Evolutionary conservation across 2,888 invertebrate species (phyloP).

Genomic region (Phengaris alcon): DNA sequence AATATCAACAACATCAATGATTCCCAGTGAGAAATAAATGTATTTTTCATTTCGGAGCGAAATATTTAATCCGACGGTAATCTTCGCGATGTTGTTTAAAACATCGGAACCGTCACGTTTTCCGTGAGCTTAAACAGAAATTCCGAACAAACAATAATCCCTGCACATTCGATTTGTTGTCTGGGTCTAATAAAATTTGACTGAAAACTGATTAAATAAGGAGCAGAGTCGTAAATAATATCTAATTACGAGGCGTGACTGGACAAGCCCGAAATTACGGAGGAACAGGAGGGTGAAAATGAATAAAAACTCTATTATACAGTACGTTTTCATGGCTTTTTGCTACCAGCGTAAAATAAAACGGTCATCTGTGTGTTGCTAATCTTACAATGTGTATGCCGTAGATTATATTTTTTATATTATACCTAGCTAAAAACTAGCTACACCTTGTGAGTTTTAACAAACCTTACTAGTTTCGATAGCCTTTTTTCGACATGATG

Average conservation of each 20-base stretch:
- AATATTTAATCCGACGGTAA: constrained; percentile 19
- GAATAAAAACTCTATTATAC: constrained; percentile 11
- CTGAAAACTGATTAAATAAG: constrained; percentile 14
- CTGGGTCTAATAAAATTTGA: constrained; percentile 11
- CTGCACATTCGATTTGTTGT: constrained; percentile 10
- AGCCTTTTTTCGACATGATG: no score
- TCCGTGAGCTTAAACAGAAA: background rate
- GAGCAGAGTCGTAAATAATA: constrained; percentile 21
- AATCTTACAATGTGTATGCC: background rate
- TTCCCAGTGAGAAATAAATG: constrained; percentile 8
- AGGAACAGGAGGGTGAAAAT: constrained; percentile 13
- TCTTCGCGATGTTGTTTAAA: constrained; percentile 18
- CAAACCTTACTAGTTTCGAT: no score
- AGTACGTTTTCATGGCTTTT: constrained; percentile 3
- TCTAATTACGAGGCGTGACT: constrained; percentile 16
- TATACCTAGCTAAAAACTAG: background rate
- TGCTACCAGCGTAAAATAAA: background rate
- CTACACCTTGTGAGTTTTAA: no score
- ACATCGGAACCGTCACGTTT: constrained; percentile 6
- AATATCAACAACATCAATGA: background rate
- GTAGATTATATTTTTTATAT: background rate
- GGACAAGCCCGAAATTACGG: constrained; percentile 5
- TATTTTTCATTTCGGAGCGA: constrained; percentile 10
- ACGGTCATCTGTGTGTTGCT: background rate
- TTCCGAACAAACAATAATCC: constrained; percentile 12